A percentile compares a stretch with the other conserved stretches of the same genome.
These are phyloP conservation scores for Stictocephala bisonia DNA, from an alignment of 2,888 invertebrate genomes.

Conservation along the genomic window DNA sequence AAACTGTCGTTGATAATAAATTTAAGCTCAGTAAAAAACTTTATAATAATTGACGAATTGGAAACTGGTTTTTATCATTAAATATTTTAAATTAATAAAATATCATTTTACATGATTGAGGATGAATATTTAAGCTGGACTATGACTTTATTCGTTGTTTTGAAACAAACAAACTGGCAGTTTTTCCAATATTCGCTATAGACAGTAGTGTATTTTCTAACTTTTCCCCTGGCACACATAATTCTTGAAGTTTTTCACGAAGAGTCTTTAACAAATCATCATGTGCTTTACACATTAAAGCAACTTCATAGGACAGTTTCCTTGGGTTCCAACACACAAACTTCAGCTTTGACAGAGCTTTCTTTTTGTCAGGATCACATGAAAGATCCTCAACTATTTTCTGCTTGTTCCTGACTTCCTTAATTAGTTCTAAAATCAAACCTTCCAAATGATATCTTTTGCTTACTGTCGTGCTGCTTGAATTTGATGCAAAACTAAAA, in stretches of 20 bases:
- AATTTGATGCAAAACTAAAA: no score
- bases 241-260: slow-evolving; percentile 25
- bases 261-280: slow-evolving; percentile 9
- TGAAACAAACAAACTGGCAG: slow-evolving; percentile 17
- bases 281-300: background rate
- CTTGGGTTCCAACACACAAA: slow-evolving; percentile 1
- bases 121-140: no score
- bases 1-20: no score
- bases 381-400: background rate
- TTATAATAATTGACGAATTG: no score
- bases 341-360: background rate
- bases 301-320: slow-evolving; percentile 14
- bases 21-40: no score
- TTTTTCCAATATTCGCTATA: background rate
- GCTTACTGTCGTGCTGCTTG: no score
- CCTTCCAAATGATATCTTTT: slow-evolving; percentile 11
- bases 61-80: no score
- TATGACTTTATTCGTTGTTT: slow-evolving; percentile 33
- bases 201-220: background rate
- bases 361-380: background rate
- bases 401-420: background rate
- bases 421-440: background rate
- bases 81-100: no score
- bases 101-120: no score
- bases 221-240: slow-evolving; percentile 6